phyloP scores from a whole-genome alignment of 2,113 vertebrate genomes.

The Vidua macroura region DNA sequence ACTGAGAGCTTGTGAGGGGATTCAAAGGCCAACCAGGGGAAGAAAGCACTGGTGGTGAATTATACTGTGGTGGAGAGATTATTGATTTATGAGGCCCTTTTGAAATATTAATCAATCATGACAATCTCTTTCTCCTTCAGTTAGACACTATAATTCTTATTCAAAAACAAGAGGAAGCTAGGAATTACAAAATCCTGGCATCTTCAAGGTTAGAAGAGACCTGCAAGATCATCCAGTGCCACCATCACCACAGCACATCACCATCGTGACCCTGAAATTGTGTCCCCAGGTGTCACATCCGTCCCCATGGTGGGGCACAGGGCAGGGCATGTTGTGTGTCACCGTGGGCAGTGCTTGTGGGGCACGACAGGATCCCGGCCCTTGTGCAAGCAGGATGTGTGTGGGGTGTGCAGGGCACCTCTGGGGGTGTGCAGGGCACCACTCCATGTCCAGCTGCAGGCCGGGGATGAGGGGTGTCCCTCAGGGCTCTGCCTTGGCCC shows the following conservation, averaged over 20 bases:
- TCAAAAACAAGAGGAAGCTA: not conserved
- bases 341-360: not conserved
- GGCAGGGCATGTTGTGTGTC: not conserved
- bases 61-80: not conserved
- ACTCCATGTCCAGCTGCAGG: not conserved
- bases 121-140: not conserved
- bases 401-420: not conserved
- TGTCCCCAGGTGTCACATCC: not conserved
- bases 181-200: not conserved
- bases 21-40: not conserved
- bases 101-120: conserved; percentile 19
- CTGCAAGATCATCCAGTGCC: not conserved
- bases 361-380: rapidly evolving
- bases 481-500: not conserved
- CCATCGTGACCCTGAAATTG: not conserved
- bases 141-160: not conserved
- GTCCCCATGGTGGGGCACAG: not conserved
- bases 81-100: not conserved
- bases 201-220: not conserved
- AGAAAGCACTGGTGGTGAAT: not conserved
- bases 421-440: not conserved
- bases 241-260: rapidly evolving
- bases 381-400: not conserved
- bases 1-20: not conserved
- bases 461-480: no score